A percentile compares a stretch with the other conserved stretches of the same genome.
These are phyloP conservation scores for Drosophila parvula DNA, from an alignment of 1,140 invertebrate genomes.

Conservation along the genomic window DNA sequence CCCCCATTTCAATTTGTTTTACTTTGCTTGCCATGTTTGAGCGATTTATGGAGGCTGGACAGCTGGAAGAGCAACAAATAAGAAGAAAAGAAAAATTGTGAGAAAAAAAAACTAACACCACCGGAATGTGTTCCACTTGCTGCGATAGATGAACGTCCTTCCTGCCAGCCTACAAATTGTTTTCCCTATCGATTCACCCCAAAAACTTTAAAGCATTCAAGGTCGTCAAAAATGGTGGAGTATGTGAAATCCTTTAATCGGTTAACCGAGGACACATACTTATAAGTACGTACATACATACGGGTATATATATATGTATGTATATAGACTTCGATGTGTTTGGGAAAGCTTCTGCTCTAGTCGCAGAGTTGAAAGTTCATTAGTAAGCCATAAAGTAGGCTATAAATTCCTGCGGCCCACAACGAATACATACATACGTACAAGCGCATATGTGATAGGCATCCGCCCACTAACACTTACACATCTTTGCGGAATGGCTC, in stretches of 20 bases:
- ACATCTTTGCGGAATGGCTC: constrained; percentile 55
- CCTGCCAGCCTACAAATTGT: constrained; percentile 59
- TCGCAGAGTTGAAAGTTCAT: constrained; percentile 76
- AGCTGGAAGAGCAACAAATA: constrained; percentile 36
- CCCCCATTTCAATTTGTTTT: constrained; percentile 71
- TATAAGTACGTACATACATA: too few relatives aligned
- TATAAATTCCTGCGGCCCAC: constrained; percentile 68
- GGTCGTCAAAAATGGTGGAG: constrained; percentile 13
- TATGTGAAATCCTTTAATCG: constrained; percentile 34
- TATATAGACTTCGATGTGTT: not conserved
- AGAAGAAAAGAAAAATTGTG: constrained; percentile 17
- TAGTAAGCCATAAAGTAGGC: constrained; percentile 82
- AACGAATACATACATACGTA: constrained; percentile 32
- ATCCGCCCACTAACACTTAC: constrained; percentile 35
- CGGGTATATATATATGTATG: not conserved
- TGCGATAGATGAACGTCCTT: constrained; percentile 63
- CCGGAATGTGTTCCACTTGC: constrained; percentile 35
- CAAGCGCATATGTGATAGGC: constrained; percentile 45
- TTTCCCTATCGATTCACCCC: constrained; percentile 41
- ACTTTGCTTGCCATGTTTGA: constrained; percentile 75
- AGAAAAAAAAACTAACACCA: constrained; percentile 5
- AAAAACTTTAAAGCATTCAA: constrained; percentile 40
- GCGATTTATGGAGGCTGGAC: constrained; percentile 71
- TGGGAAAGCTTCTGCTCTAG: constrained; percentile 11
- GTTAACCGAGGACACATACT: constrained; percentile 1